Percentiles rank a stretch among this genome's conserved stretches.
Conservation (phyloP, 2,113 vertebrate genomes). For the Sterrhoptilus dennistouni region DNA sequence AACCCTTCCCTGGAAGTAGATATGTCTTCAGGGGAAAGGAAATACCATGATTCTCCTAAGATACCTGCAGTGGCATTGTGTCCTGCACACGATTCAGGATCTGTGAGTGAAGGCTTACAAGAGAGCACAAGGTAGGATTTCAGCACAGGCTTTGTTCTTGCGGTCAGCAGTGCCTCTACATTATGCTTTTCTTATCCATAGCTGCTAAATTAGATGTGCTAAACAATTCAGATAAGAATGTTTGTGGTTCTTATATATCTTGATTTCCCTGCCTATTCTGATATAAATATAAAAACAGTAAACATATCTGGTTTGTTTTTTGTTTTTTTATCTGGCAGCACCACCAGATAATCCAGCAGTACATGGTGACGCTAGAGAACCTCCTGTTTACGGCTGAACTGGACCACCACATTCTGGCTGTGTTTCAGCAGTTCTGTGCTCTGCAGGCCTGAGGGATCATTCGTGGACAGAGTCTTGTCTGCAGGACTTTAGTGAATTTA, state of each 20-base stretch:
- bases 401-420: slow-evolving; percentile 94
- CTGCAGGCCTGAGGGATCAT: slow-evolving; percentile 84
- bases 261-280: neutral
- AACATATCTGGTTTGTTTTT: neutral
- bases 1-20: neutral
- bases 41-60: neutral
- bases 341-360: slow-evolving; percentile 96
- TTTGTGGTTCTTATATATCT: neutral
- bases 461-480: neutral
- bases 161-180: neutral
- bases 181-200: neutral
- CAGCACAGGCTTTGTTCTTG: neutral
- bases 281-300: neutral
- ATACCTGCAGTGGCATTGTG: neutral
- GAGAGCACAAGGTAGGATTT: neutral
- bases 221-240: neutral
- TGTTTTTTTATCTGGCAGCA: slow-evolving; percentile 77
- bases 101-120: accelerated
- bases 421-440: slow-evolving; percentile 98
- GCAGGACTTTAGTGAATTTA: slow-evolving; percentile 26
- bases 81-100: neutral
- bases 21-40: neutral
- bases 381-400: slow-evolving; percentile 96
- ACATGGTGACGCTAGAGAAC: slow-evolving; percentile 97
- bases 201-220: neutral